Base-by-base conservation (phyloP, 1,140 invertebrate species). In the Heterodera schachtii region DNA sequence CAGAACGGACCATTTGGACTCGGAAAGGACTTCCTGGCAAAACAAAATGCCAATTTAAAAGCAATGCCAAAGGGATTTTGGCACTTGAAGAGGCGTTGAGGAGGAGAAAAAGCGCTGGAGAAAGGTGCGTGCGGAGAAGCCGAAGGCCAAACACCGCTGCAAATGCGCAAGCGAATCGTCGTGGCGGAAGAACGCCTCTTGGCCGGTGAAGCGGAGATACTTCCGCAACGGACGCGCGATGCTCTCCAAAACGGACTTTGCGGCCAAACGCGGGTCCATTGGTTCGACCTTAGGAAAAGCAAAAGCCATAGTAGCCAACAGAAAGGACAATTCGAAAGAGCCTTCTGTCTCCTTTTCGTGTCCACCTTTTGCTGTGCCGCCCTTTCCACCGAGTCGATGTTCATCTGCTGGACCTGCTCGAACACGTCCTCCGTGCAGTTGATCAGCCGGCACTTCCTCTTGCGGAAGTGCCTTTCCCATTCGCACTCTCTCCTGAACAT, bases 1-100 rank as follows among this genome's bases (percentile, higher is more conserved):
- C 8, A 86, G n/a, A 69, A 86, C 78, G 66, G 86, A 78, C 85
- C 85, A 86, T 79, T 87, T 86, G 41, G 85, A 85, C 71, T 87
- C 82, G 31, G 73, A 44, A 6, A 81, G 57, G 13, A 46, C 66
- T 13, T 86, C 70, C 75, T 83, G 47, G 31, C 75, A 82, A 52
- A 80, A n/a, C 16, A 78, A 19, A 41, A n/a, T 46, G 57, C 21
- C 73, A 13, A 2, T 78, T 78, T 43, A 47, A 78, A 41, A 60
- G 21, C 6, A 52, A 52, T 52, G 49, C 49, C 49, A 52, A 8
- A 8, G 49, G 49, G 0, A 11, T 8, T 3, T 21, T 64, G 21
- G 9, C 21, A 80, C 67, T 64, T 77, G 44, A n/a, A 74, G 49
- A 13, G 81, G 66, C 73, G 64, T 60, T 31, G 70, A 3, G 66